A percentile compares a stretch with the other conserved stretches of the same genome.
Conservation (phyloP, 2,797 vertebrate species). For the Syngnathus rostellatus region DNA sequence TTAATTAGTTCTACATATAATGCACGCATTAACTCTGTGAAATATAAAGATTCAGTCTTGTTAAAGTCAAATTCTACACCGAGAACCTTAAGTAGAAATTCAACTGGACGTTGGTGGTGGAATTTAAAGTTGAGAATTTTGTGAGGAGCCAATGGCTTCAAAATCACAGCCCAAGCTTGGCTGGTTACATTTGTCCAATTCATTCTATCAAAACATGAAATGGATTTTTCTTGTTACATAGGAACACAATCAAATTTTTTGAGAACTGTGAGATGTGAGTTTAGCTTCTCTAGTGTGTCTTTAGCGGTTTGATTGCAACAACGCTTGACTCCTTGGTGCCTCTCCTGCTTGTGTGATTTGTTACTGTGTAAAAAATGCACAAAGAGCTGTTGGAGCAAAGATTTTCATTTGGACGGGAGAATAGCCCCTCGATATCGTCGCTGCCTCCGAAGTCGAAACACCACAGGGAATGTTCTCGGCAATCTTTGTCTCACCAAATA, state of each 20-base stretch:
- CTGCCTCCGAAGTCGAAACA: conserved; percentile 4
- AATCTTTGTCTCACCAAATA: conserved; percentile 9
- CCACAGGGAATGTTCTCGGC: conserved; percentile 7
- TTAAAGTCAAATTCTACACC: background rate
- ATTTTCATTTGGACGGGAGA: conserved; percentile 13
- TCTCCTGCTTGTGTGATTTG: conserved; percentile 9
- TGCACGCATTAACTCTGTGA: too few relatives aligned
- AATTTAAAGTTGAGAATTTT: too few relatives aligned
- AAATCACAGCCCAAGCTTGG: background rate
- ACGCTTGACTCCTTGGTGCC: background rate
- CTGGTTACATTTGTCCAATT: background rate
- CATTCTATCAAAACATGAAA: background rate
- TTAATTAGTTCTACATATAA: too few relatives aligned
- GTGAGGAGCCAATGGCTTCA: background rate
- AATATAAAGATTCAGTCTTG: background rate
- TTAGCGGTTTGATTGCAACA: background rate
- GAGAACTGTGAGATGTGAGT: background rate
- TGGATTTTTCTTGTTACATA: background rate
- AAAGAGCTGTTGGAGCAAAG: background rate
- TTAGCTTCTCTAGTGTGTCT: background rate
- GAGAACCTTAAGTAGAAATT: background rate
- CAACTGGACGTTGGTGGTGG: too few relatives aligned
- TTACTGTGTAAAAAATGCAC: background rate
- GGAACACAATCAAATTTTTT: background rate
- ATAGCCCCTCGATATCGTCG: conserved; percentile 6